Evolutionary conservation across 1,140 invertebrate species (phyloP).

Genomic region (Pemphigus obesinymphae): DNA sequence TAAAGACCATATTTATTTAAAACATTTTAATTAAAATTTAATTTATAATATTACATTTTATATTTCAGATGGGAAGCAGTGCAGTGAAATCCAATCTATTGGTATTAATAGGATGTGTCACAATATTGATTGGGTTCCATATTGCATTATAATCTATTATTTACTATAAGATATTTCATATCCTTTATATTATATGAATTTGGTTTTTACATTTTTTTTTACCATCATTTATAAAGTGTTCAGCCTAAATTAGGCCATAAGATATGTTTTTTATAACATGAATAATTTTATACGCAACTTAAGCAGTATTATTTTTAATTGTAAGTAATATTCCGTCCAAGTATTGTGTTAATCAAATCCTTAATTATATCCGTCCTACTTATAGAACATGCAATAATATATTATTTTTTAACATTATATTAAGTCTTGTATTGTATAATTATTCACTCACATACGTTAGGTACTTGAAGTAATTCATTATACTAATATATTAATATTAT

Average conservation of each 20-base stretch:
- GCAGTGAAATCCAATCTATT: constrained; percentile 27
- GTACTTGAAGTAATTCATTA: too few species aligned
- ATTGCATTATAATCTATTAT: neutral
- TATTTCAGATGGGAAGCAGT: constrained; percentile 41
- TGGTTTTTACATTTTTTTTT: neutral
- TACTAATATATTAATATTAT: too few species aligned
- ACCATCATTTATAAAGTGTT: neutral
- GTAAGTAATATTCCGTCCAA: neutral
- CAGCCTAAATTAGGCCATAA: neutral
- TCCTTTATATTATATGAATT: neutral
- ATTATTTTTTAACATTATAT: too few species aligned
- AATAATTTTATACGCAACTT: neutral
- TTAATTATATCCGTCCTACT: too few species aligned
- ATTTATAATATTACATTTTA: neutral
- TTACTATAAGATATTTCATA: neutral
- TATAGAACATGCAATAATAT: too few species aligned
- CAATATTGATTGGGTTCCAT: neutral
- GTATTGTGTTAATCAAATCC: neutral
- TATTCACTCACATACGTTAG: too few species aligned
- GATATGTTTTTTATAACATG: neutral
- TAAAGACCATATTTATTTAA: constrained; percentile 58
- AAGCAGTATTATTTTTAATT: neutral
- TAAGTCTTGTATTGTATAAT: too few species aligned
- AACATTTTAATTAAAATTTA: neutral
- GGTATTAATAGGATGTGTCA: constrained; percentile 11